These are phyloP conservation scores for Pantala flavescens DNA, from an alignment of 1,140 invertebrate genomes.

Conservation along the genomic window DNA sequence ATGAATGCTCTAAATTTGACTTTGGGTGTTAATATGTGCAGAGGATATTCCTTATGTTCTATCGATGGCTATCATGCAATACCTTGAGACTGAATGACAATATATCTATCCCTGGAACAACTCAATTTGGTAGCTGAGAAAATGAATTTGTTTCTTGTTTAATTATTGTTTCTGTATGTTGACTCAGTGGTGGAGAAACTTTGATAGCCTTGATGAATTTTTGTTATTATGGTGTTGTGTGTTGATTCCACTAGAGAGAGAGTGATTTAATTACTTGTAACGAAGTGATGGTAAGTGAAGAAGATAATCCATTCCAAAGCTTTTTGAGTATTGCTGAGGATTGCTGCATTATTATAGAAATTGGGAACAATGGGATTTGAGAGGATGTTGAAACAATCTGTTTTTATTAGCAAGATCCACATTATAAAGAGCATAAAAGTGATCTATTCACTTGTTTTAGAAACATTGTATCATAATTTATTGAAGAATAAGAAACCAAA, in stretches of 20 bases:
- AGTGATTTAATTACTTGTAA: no score
- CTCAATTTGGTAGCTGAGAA: background rate
- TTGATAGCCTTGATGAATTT: no score
- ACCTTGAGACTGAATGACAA: conserved; percentile 9
- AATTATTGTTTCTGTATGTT: background rate
- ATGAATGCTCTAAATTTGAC: background rate
- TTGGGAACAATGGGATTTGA: background rate
- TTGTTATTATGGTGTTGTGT: no score
- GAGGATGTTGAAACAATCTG: background rate
- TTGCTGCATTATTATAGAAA: background rate
- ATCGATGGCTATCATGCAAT: conserved; percentile 1
- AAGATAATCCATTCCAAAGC: background rate
- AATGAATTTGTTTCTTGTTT: background rate
- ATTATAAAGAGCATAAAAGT: background rate
- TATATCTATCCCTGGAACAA: background rate
- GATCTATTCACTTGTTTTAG: background rate
- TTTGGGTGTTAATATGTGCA: background rate
- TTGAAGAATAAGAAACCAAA: background rate
- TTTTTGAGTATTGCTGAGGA: background rate
- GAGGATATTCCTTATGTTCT: background rate
- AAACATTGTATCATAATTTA: conserved; percentile 4
- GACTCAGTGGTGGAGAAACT: background rate
- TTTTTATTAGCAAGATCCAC: background rate
- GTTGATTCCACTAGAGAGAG: no score
- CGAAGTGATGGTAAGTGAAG: background rate